phyloP scores from a whole-genome alignment of 2,888 invertebrate species.

The Lochmaea capreae region DNA sequence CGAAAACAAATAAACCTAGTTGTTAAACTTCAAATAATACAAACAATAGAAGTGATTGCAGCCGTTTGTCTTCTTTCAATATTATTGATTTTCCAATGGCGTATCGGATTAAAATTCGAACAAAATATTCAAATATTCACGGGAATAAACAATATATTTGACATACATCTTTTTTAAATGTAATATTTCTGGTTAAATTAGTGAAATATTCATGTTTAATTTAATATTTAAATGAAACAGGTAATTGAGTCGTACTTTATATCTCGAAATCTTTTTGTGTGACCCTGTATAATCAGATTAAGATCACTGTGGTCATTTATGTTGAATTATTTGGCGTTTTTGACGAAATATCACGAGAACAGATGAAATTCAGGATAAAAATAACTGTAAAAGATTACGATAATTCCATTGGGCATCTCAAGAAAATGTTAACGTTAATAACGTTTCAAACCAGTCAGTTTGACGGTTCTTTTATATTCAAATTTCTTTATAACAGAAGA shows the following conservation, averaged over 20 bases:
- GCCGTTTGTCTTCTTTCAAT: slow-evolving; percentile 30
- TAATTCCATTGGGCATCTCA: slow-evolving; percentile 40
- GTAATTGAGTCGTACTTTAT: slow-evolving; percentile 12
- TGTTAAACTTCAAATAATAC: slow-evolving; percentile 38
- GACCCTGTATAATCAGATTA: slow-evolving; percentile 21
- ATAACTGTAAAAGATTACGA: slow-evolving; percentile 38
- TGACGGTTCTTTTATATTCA: slow-evolving; percentile 42
- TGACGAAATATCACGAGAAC: slow-evolving; percentile 29
- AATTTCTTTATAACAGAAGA: slow-evolving; percentile 40
- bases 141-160: too few relatives aligned
- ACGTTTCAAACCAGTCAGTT: slow-evolving; percentile 40
- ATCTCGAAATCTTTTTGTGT: slow-evolving; percentile 21
- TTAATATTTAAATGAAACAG: background rate
- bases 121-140: too few relatives aligned
- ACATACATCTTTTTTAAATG: too few relatives aligned
- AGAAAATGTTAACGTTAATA: slow-evolving; percentile 36
- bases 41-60: slow-evolving; percentile 32
- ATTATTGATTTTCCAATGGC: slow-evolving; percentile 23
- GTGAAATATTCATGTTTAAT: background rate
- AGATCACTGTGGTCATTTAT: slow-evolving; percentile 20
- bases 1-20: slow-evolving; percentile 30
- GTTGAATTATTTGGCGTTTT: slow-evolving; percentile 31
- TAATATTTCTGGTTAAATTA: too few relatives aligned
- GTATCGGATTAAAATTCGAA: background rate
- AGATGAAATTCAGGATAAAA: slow-evolving; percentile 35